These are phyloP conservation scores for Drosophila histrio DNA, from an alignment of 2,888 invertebrate species.

Conservation along the genomic window DNA sequence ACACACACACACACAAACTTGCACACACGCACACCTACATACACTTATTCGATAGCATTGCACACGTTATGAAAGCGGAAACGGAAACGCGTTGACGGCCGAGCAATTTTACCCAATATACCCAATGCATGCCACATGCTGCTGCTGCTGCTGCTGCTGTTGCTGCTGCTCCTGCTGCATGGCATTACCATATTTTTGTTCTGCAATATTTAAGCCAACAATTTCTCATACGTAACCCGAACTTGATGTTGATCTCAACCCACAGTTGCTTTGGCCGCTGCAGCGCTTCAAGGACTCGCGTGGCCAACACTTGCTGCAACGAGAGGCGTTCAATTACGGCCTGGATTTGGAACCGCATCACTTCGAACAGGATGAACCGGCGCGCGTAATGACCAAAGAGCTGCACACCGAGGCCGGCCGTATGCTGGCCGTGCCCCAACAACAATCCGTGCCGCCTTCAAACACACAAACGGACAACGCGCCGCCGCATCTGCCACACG, in stretches of 20 bases:
- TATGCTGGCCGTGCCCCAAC: slow-evolving; percentile 20
- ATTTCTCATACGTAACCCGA: slow-evolving; percentile 14
- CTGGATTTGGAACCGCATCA: slow-evolving; percentile 81
- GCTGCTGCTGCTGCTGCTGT: slow-evolving; percentile 2
- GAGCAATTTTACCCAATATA: slow-evolving; percentile 49
- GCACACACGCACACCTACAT: background rate
- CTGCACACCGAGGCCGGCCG: slow-evolving; percentile 52
- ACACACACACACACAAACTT: slow-evolving; percentile 2
- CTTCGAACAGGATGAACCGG: slow-evolving; percentile 82
- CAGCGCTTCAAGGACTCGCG: slow-evolving; percentile 90
- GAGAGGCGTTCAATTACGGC: slow-evolving; percentile 84
- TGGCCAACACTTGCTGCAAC: slow-evolving; percentile 88
- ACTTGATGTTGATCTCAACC: slow-evolving; percentile 27
- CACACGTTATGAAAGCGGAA: slow-evolving; percentile 57
- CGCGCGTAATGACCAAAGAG: slow-evolving; percentile 53
- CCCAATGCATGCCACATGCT: slow-evolving; percentile 36
- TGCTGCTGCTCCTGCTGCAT: background rate
- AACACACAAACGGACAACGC: slow-evolving; percentile 29
- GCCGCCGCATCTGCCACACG: slow-evolving; percentile 76
- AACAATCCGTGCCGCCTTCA: background rate
- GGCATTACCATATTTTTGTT: slow-evolving; percentile 19
- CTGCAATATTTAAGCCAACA: slow-evolving; percentile 26
- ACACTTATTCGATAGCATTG: slow-evolving; percentile 11
- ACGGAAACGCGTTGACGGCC: slow-evolving; percentile 59
- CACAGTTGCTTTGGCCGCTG: slow-evolving; percentile 92